A percentile compares a stretch with the other conserved stretches of the same genome.
Evolutionary conservation across 2,797 vertebrate species (phyloP).

Genomic region (Mormyrops boulengeri): DNA sequence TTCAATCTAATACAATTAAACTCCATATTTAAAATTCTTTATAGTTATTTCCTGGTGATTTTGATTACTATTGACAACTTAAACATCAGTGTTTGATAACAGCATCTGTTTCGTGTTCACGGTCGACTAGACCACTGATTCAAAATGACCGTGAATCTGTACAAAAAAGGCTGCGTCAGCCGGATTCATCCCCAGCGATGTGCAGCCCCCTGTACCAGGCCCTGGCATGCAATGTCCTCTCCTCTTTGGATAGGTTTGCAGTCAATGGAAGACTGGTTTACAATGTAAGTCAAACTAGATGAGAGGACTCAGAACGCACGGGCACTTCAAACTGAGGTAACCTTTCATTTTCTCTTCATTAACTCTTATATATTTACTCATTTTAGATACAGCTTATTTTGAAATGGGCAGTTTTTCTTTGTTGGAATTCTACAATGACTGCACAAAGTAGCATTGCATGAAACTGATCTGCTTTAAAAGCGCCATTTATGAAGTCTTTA

Average conservation of each 20-base stretch:
- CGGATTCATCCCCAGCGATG: not conserved
- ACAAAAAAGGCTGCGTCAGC: not conserved
- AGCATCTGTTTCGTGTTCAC: not conserved
- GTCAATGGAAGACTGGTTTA: not conserved
- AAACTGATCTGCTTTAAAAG: not conserved
- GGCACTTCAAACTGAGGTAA: conserved; percentile 44
- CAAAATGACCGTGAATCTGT: not conserved
- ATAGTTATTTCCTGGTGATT: not conserved
- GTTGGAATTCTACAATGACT: not conserved
- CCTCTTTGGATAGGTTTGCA: conserved; percentile 11
- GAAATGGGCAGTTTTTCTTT: not conserved
- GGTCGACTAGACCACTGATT: not conserved
- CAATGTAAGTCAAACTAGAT: conserved; percentile 7
- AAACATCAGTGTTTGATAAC: not conserved
- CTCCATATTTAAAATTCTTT: not conserved
- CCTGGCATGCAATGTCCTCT: not conserved
- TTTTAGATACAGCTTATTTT: not conserved
- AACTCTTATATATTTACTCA: not conserved
- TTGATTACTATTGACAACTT: not conserved
- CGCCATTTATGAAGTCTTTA: not conserved
- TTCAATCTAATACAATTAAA: not conserved
- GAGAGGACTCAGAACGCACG: conserved; percentile 37
- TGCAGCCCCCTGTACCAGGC: not conserved
- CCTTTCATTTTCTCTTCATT: not conserved
- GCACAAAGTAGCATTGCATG: not conserved